Evolutionary conservation across 2,113 vertebrate species (phyloP), one percentile per base, ranked within the genome.

Genomic region (Ceyx cyanopectus): DNA sequence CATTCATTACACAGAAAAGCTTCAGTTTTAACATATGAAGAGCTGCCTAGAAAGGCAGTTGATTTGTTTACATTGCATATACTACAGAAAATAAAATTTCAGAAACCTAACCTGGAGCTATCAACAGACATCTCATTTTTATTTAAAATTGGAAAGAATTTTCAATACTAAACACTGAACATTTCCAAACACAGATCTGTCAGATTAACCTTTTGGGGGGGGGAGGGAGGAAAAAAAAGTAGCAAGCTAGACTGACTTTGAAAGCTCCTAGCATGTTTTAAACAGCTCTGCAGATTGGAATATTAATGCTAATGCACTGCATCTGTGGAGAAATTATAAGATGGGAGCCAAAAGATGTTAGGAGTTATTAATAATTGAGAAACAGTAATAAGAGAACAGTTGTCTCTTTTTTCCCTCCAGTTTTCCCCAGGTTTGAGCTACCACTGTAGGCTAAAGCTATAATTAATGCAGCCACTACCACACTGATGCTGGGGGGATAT

Each of bases 341-440:
- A 76, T 65, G 50, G 73, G 54, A 79, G 85, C 43, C 60, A 82
- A 82, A 88, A 74, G 45, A 80, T 69, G 79, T 37, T 45, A 81
- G 23, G 26, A 81, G 56, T 32, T 85, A 82, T 87, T 68, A 94
- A 50, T 53, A 89, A 76, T 85, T 82, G 51, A 87, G 54, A 80
- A 86, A 48, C 81, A 93, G 77, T 88, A 81, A 58, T 69, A n/a
- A 61, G 41, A 74, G 50, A 95, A 84, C 40, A 87, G 78, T 32
- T 83, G 68, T 85, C 8, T 21, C 57, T 54, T 74, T 69, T 19
- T 62, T 24, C 34, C 67, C 18, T 73, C 10, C 56, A 45, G 29
- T 81, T 91, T 67, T 41, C 16, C 51, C 37, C 45, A 61, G 40
- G 78, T 43, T 46, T 40, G 26, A 26, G n/a, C 32, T 92, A 23